Evolutionary conservation across 2,113 vertebrate species (phyloP), one percentile per base, ranked within the genome.

Genomic region (Tyrannus savana): DNA sequence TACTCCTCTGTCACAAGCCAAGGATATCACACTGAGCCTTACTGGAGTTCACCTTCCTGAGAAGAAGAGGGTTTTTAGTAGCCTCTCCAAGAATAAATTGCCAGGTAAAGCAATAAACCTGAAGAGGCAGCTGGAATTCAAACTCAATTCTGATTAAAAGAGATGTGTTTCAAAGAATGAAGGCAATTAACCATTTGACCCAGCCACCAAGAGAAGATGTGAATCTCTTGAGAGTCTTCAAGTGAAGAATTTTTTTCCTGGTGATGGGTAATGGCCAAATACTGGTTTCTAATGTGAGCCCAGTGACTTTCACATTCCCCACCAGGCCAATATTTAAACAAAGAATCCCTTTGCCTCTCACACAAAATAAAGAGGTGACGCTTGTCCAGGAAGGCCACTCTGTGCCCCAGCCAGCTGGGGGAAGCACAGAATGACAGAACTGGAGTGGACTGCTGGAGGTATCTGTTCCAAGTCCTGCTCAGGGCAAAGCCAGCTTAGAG

Each of bases 221-320:
- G 30, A 84, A 69, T 58, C 18, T 84, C 58, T 52, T 49, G 19
- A 39, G 18, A 59, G 17, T 44, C 33, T 75, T 77, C 62, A 58
- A 37, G n/a, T 28, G 71, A 59, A 86, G 30, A 80, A 33, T 50
- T 67, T 52, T 46, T 49, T 94, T n/a, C 52, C 64, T 92, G 21
- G 39, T 73, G 23, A 14, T 73, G 21, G 1, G 4, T 11, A 76
- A 16, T 37, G 7, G 37, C 11, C 74, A 67, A 79, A 47, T 55
- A 27, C 8, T 63, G 25, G 6, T 37, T 94, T 28, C 37, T 27
- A 71, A 2, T 0, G 0, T 13, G 15, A 80, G 2, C 10, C 21
- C 25, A 9, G 27, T 24, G 46, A 50, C 23, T 64, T 59, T 6
- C 53, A 73, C 30, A 28, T 25, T 33, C 14, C 5, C 9, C 14